A percentile compares a stretch with the other conserved stretches of the same genome.
phyloP scores from a whole-genome alignment of 2,113 vertebrate genomes.

The Misgurnus anguillicaudatus region DNA sequence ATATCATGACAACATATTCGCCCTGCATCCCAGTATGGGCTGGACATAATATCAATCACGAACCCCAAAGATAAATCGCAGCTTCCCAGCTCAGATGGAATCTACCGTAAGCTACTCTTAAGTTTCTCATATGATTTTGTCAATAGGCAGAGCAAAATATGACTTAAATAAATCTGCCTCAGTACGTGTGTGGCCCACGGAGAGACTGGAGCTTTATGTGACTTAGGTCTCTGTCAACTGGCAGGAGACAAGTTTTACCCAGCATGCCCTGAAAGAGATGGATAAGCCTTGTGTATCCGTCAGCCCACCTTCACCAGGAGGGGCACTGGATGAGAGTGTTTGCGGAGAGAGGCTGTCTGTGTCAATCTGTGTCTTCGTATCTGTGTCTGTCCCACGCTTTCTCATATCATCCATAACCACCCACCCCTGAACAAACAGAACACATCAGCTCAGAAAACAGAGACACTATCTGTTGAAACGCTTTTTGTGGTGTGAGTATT shows the following conservation, averaged over 20 bases:
- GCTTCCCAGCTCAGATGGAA: slow-evolving; percentile 41
- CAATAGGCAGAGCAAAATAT: slow-evolving; percentile 50
- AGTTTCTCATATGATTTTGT: slow-evolving; percentile 46
- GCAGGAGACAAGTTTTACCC: slow-evolving; percentile 42
- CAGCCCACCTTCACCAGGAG: slow-evolving; percentile 5
- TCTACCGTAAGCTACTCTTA: slow-evolving; percentile 39
- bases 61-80: slow-evolving; percentile 22
- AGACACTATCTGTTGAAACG: slow-evolving; percentile 17
- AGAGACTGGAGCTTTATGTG: slow-evolving; percentile 23
- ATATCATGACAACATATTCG: slow-evolving; percentile 32
- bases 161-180: slow-evolving; percentile 36
- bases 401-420: slow-evolving; percentile 45
- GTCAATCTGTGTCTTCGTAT: slow-evolving; percentile 39
- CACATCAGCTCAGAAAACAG: slow-evolving; percentile 27
- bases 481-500: slow-evolving; percentile 1
- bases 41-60: slow-evolving; percentile 16
- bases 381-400: slow-evolving; percentile 30
- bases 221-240: slow-evolving; percentile 28
- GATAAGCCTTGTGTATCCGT: slow-evolving; percentile 28
- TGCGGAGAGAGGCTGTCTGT: slow-evolving; percentile 35
- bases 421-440: slow-evolving; percentile 26
- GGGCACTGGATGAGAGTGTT: slow-evolving; percentile 25
- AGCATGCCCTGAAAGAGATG: slow-evolving; percentile 43
- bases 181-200: slow-evolving; percentile 14
- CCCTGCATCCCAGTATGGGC: slow-evolving; percentile 2